Conservation (phyloP, 2,113 vertebrate species). For the Nycticorax nycticorax region DNA sequence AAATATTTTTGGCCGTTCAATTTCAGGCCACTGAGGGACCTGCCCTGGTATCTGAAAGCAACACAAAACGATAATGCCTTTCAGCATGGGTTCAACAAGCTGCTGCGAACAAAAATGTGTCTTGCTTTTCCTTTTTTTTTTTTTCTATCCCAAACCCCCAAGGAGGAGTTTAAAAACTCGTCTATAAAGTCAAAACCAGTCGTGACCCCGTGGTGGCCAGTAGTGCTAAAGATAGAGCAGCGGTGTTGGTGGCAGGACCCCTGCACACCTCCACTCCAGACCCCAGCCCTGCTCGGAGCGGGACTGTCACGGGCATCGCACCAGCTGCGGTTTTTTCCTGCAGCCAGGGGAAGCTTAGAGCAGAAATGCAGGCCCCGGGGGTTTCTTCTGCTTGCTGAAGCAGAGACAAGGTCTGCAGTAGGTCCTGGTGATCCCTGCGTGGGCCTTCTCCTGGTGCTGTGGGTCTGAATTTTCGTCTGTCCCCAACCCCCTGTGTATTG, state of each 20-base stretch:
- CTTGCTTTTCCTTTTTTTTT: not conserved
- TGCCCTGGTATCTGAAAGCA: not conserved
- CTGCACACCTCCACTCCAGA: not conserved
- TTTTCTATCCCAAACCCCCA: not conserved
- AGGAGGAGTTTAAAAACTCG: not conserved
- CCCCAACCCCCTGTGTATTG: fast-evolving
- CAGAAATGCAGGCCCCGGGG: not conserved
- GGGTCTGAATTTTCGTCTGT: not conserved
- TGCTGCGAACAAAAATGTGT: not conserved
- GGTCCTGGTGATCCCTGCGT: not conserved
- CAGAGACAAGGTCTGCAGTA: not conserved
- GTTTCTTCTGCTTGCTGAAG: not conserved
- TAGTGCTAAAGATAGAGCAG: not conserved
- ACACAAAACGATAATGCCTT: not conserved
- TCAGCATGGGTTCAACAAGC: not conserved
- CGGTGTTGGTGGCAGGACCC: not conserved
- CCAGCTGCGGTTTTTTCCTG: not conserved
- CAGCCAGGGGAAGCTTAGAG: not conserved
- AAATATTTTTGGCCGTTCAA: not conserved
- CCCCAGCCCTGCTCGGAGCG: not conserved
- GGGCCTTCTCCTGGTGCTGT: not conserved
- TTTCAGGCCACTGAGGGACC: not conserved
- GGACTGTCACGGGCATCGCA: not conserved
- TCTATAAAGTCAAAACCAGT: not conserved
- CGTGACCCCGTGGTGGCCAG: not conserved